Conservation (phyloP, 92 coral and sea anemone species). For the Zoanthus sansibaricus region DNA sequence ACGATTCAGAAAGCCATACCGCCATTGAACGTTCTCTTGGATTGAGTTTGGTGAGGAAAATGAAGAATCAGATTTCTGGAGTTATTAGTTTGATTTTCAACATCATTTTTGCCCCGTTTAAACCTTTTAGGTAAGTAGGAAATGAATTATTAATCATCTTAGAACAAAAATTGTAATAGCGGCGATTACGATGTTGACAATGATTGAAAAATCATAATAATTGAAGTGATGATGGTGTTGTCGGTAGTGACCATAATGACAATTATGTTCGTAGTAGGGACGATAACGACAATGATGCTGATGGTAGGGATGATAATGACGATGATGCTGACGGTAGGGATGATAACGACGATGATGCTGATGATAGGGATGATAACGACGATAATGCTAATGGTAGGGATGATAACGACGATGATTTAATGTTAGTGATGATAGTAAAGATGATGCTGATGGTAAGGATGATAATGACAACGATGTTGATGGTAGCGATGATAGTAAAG, state of each 20-base stretch:
- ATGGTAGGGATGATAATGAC: neutral
- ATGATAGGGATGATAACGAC: neutral
- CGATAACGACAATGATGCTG: neutral
- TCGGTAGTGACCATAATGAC: neutral
- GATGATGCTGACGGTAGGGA: neutral
- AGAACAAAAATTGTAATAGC: too few relatives aligned
- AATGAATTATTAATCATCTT: too few relatives aligned
- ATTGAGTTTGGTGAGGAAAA: constrained; percentile 84
- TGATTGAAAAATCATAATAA: neutral
- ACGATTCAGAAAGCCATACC: constrained; percentile 89
- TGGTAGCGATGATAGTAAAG: too few relatives aligned
- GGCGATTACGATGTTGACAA: neutral
- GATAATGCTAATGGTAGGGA: neutral
- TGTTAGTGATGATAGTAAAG: too few relatives aligned
- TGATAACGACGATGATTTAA: neutral
- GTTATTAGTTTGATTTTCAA: constrained; percentile 91
- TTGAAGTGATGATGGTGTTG: neutral
- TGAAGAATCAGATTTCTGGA: constrained; percentile 91
- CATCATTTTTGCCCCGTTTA: constrained; percentile 92
- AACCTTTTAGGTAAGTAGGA: constrained; percentile 90
- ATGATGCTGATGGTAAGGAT: too few relatives aligned
- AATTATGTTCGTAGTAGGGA: neutral
- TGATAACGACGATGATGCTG: neutral
- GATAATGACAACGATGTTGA: neutral
- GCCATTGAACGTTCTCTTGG: constrained; percentile 96